A percentile compares a stretch with the other conserved stretches of the same genome.
phyloP scores from a whole-genome alignment of 2,888 invertebrate genomes.

The Hymenopus coronatus region DNA sequence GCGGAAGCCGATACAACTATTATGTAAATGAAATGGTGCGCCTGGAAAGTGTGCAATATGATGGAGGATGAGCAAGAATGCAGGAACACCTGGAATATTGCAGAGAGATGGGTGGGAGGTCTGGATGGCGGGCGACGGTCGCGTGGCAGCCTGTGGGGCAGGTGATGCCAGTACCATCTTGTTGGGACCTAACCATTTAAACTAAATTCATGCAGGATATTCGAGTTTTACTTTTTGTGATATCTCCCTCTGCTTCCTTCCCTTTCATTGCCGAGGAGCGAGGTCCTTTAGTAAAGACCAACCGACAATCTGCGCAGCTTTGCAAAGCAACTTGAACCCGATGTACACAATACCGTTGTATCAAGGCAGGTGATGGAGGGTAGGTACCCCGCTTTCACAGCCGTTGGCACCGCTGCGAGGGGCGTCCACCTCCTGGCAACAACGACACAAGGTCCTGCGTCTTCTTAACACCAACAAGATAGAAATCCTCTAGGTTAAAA shows the following conservation, averaged over 20 bases:
- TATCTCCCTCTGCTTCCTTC: conserved; percentile 9
- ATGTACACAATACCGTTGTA: conserved; percentile 4
- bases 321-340: conserved; percentile 25
- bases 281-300: conserved; percentile 20
- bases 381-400: conserved; percentile 2
- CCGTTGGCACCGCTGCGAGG: conserved; percentile 27
- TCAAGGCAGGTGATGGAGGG: conserved; percentile 28
- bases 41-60: not conserved
- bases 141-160: conserved; percentile 16
- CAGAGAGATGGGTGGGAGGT: not conserved
- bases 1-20: not conserved
- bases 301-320: conserved; percentile 28
- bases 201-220: conserved; percentile 32
- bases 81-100: not conserved
- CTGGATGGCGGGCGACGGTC: conserved; percentile 21
- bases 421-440: not conserved
- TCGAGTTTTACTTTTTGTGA: conserved; percentile 16
- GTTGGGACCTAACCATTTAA: conserved; percentile 18
- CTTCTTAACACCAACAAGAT: too few species aligned
- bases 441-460: not conserved
- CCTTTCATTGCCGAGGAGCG: not conserved
- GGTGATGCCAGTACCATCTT: conserved; percentile 12
- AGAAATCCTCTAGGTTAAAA: too few species aligned
- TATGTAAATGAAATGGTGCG: not conserved
- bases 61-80: not conserved